These are phyloP conservation scores for Phyllotis vaccarum DNA, from an alignment of 2,797 vertebrate genomes.

Conservation along the genomic window DNA sequence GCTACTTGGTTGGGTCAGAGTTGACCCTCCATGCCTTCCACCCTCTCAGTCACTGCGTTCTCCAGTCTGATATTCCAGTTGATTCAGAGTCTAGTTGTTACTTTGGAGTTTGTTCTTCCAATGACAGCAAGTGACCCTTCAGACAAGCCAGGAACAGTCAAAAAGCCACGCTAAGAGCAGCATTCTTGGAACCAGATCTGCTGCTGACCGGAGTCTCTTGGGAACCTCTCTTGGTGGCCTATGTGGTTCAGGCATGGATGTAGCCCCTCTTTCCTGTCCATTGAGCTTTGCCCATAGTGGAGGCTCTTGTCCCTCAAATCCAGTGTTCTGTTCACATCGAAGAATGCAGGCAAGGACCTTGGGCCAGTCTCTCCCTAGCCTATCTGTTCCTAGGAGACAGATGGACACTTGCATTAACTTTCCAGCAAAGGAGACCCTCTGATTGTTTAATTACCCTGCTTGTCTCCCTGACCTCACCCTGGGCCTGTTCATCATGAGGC, in stretches of 20 bases:
- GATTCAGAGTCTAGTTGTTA: not conserved
- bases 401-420: not conserved
- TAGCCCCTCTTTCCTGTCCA: not conserved
- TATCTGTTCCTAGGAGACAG: not conserved
- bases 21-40: fast-evolving
- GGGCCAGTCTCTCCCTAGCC: not conserved
- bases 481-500: fast-evolving
- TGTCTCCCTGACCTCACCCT: not conserved
- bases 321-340: fast-evolving
- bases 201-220: not conserved
- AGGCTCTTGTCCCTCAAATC: not conserved
- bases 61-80: not conserved
- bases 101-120: not conserved
- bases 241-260: fast-evolving
- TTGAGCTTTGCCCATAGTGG: not conserved
- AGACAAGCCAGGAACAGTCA: not conserved
- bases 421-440: not conserved
- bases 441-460: not conserved
- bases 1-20: not conserved
- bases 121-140: not conserved
- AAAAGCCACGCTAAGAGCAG: too few relatives aligned
- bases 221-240: fast-evolving
- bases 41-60: not conserved
- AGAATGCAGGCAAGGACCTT: not conserved
- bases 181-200: not conserved